These are phyloP conservation scores for Leptopilina clavipes DNA, from an alignment of 1,140 invertebrate genomes.

Conservation along the genomic window DNA sequence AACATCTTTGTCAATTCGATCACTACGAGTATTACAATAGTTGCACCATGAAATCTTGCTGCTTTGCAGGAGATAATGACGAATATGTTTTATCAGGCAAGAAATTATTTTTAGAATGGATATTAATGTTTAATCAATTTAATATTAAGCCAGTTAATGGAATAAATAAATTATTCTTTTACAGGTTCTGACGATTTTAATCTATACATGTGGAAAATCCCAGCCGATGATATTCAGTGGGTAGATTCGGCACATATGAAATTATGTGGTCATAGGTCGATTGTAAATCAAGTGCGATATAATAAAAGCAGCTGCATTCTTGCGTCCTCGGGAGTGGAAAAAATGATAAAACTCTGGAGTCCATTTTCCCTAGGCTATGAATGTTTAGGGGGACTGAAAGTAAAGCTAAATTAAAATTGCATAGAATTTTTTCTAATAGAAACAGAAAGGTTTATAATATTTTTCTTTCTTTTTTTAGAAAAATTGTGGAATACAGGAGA, in stretches of 20 bases:
- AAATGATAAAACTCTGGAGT: constrained; percentile 89
- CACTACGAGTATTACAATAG: constrained; percentile 95
- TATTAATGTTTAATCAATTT: no score
- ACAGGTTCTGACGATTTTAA: constrained; percentile 95
- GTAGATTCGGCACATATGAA: constrained; percentile 86
- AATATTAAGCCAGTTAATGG: no score
- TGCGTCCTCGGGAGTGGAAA: constrained; percentile 96
- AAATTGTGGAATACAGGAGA: constrained; percentile 75
- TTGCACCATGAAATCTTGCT: constrained; percentile 97
- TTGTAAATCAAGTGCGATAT: constrained; percentile 96
- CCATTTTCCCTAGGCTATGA: constrained; percentile 66
- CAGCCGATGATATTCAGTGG: constrained; percentile 78
- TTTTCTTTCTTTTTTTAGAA: constrained; percentile 53
- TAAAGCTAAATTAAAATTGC: constrained; percentile 46
- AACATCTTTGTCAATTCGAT: constrained; percentile 89
- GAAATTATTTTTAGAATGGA: constrained; percentile 35
- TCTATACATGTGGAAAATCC: constrained; percentile 95
- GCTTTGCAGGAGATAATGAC: constrained; percentile 92
- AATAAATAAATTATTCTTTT: no score
- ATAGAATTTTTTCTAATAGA: not conserved
- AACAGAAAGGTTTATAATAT: not conserved
- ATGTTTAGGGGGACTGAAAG: constrained; percentile 69
- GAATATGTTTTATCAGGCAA: constrained; percentile 89
- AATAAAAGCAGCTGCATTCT: constrained; percentile 89
- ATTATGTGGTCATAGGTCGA: constrained; percentile 92